A percentile compares a stretch with the other conserved stretches of the same genome.
These are phyloP conservation scores for Fopius arisanus DNA, from an alignment of 1,140 invertebrate genomes.

Conservation along the genomic window DNA sequence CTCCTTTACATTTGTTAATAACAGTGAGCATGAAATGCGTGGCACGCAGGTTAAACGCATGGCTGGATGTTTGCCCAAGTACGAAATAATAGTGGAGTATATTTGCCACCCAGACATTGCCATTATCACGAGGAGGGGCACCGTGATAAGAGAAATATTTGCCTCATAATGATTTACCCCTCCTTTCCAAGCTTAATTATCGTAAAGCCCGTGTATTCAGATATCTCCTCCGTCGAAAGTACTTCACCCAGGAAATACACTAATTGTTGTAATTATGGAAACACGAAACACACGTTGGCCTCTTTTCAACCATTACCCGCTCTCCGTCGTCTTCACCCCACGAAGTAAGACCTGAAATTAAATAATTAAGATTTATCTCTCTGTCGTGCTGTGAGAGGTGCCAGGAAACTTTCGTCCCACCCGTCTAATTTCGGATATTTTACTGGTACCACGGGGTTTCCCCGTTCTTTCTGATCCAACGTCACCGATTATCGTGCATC, in stretches of 20 bases:
- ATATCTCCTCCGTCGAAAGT: not conserved
- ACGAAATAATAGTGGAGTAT: not conserved
- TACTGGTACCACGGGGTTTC: not conserved
- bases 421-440: not conserved
- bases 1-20: not conserved
- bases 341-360: constrained; percentile 36
- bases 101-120: not conserved
- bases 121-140: not conserved
- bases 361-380: constrained; percentile 49
- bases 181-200: not conserved
- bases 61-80: constrained; percentile 1
- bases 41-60: not conserved
- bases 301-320: not conserved
- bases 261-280: constrained; percentile 9
- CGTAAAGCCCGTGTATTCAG: not conserved
- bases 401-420: not conserved
- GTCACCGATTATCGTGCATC: not conserved
- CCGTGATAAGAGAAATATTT: not conserved
- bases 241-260: not conserved
- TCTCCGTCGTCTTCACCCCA: not conserved
- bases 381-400: constrained; percentile 28
- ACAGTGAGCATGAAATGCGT: not conserved
- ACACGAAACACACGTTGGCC: not conserved
- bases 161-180: not conserved
- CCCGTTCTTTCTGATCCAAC: not conserved